Percentiles rank a stretch among this genome's conserved stretches.
These are phyloP conservation scores for Mizuhopecten yessoensis DNA, from an alignment of 1,140 invertebrate species.

Conservation along the genomic window DNA sequence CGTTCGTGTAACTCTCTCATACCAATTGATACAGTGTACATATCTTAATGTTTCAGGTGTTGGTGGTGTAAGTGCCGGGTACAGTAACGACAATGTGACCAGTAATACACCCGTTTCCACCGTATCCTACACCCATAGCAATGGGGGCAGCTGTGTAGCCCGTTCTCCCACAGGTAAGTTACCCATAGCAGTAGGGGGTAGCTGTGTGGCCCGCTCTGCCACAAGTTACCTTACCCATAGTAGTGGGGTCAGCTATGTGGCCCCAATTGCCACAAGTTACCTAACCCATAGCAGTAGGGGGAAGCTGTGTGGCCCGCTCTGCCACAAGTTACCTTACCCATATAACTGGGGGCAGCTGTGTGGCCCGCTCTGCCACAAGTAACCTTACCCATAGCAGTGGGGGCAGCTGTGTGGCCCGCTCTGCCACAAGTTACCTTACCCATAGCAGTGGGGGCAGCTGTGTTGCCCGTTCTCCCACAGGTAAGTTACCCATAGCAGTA, in stretches of 20 bases:
- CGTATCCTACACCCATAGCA: background rate
- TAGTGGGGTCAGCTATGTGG: no score
- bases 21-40: no score
- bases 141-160: conserved; percentile 5
- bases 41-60: background rate
- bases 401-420: no score
- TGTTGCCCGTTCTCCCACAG: background rate
- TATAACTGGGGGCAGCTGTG: background rate
- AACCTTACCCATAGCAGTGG: no score
- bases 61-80: background rate
- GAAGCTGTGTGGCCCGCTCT: no score
- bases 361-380: no score
- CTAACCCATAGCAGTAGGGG: no score
- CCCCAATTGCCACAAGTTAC: no score
- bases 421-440: background rate
- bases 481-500: no score
- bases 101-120: background rate
- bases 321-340: no score
- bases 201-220: no score
- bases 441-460: background rate
- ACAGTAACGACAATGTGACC: background rate
- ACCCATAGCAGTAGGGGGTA: background rate
- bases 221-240: no score
- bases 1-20: background rate
- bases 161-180: background rate